Evolutionary conservation across 2,888 invertebrate species (phyloP).

Genomic region (Phasia obesa): DNA sequence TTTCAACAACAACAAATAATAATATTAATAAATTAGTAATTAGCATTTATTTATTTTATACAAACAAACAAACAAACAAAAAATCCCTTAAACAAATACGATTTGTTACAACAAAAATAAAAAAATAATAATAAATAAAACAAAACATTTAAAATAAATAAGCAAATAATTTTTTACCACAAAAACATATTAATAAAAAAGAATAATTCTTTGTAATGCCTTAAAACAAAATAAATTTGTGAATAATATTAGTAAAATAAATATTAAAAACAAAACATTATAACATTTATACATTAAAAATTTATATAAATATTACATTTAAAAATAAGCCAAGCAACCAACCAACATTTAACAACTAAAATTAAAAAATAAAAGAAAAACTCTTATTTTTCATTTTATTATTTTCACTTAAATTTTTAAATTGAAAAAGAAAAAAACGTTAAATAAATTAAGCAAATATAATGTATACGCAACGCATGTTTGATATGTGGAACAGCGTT

Average conservation of each 20-base stretch:
- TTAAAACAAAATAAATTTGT: conserved; percentile 63
- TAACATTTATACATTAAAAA: conserved; percentile 10
- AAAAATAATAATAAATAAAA: too few species aligned
- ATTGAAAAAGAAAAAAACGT: conserved; percentile 2
- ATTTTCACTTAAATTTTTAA: conserved; percentile 41
- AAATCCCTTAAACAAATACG: conserved; percentile 58
- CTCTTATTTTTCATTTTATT: conserved; percentile 14
- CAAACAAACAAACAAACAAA: conserved; percentile 39
- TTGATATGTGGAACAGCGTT: conserved; percentile 83
- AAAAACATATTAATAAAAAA: conserved; percentile 40
- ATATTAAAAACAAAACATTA: conserved; percentile 14
- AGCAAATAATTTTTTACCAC: conserved; percentile 46
- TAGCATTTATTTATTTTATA: conserved; percentile 71
- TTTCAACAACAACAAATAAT: conserved; percentile 59
- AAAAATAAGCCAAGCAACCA: conserved; percentile 15
- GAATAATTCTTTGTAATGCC: conserved; percentile 56
- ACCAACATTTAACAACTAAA: conserved; percentile 14
- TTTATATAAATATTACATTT: conserved; percentile 18
- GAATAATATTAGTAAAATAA: conserved; percentile 50
- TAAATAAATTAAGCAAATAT: conserved; percentile 73
- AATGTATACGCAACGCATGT: conserved; percentile 83
- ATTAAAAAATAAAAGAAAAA: not conserved
- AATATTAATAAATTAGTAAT: conserved; percentile 56
- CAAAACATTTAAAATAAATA: conserved; percentile 25
- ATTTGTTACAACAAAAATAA: conserved; percentile 52